Percentiles rank a stretch among this genome's conserved stretches.
These are phyloP conservation scores for Cynopterus brachyotis DNA, from an alignment of 2,113 vertebrate genomes.

Conservation along the genomic window DNA sequence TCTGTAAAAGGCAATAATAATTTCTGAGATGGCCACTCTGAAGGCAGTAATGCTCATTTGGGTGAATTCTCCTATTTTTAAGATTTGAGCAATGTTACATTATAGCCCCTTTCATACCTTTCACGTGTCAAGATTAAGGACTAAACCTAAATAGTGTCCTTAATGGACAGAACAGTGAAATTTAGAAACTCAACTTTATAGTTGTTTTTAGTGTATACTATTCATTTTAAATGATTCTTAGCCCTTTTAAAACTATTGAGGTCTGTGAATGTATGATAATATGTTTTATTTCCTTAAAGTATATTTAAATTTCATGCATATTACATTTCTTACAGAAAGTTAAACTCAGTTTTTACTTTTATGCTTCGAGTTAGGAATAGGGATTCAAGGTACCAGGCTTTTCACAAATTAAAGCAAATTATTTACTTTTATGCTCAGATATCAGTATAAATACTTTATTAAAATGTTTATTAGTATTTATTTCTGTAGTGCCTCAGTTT, in stretches of 20 bases:
- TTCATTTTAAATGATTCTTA: not conserved
- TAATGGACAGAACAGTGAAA: not conserved
- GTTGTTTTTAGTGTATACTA: not conserved
- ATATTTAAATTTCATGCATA: conserved; percentile 46
- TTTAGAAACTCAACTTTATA: not conserved
- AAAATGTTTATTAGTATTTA: not conserved
- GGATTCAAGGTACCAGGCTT: not conserved
- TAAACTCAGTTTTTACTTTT: not conserved
- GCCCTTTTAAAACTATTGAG: not conserved
- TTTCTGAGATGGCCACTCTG: not conserved
- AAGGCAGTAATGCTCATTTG: not conserved
- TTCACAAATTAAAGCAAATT: not conserved
- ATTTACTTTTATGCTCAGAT: not conserved
- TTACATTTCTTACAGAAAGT: conserved; percentile 5
- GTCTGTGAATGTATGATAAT: not conserved
- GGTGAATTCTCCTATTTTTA: not conserved
- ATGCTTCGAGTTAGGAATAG: not conserved
- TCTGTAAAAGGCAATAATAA: not conserved
- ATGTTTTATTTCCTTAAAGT: conserved; percentile 51
- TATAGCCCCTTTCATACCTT: not conserved
- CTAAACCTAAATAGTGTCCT: not conserved
- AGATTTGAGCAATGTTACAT: not conserved
- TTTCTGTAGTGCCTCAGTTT: conserved; percentile 33
- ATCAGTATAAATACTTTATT: conserved; percentile 18
- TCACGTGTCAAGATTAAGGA: not conserved